A percentile compares a stretch with the other conserved stretches of the same genome.
Conservation (phyloP, 2,797 vertebrate genomes). For the Melanotaenia pygmaea region DNA sequence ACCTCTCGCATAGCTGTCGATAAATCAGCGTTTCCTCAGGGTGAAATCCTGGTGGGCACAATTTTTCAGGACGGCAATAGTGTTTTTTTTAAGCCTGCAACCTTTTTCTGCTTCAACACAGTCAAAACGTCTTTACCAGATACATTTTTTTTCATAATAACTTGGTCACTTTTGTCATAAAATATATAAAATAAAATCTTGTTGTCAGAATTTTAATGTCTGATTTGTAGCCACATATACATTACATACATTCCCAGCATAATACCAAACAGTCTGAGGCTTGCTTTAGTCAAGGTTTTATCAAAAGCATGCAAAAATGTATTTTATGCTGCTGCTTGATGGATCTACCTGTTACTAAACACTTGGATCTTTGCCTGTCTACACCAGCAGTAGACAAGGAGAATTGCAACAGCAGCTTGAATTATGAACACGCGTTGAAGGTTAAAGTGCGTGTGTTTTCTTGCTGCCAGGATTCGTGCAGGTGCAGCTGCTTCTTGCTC, state of each 20-base stretch:
- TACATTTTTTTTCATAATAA: neutral
- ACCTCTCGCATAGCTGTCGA: slow-evolving; percentile 54
- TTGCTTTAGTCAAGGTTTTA: neutral
- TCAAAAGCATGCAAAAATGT: slow-evolving; percentile 9
- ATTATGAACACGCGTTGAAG: slow-evolving; percentile 34
- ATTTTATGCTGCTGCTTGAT: neutral
- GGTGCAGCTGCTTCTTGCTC: slow-evolving; percentile 18
- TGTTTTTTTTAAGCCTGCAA: slow-evolving; percentile 1
- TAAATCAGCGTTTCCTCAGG: slow-evolving; percentile 65
- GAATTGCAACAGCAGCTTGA: slow-evolving; percentile 12
- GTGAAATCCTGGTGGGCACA: slow-evolving; percentile 37
- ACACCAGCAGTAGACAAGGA: slow-evolving; percentile 2
- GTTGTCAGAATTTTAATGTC: neutral
- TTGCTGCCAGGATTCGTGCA: slow-evolving; percentile 17
- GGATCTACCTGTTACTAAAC: slow-evolving; percentile 20
- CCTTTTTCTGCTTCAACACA: slow-evolving; percentile 16
- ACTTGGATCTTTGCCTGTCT: slow-evolving; percentile 20
- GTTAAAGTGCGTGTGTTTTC: slow-evolving; percentile 38
- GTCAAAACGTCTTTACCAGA: neutral
- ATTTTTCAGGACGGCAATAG: slow-evolving; percentile 18
- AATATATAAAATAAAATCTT: neutral
- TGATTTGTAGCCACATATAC: neutral
- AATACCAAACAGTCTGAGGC: neutral
- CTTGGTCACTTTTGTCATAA: slow-evolving; percentile 6
- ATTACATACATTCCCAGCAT: neutral